Base-by-base conservation (phyloP, 2,888 invertebrate genomes). In the Caenorhabditis japonica region DNA sequence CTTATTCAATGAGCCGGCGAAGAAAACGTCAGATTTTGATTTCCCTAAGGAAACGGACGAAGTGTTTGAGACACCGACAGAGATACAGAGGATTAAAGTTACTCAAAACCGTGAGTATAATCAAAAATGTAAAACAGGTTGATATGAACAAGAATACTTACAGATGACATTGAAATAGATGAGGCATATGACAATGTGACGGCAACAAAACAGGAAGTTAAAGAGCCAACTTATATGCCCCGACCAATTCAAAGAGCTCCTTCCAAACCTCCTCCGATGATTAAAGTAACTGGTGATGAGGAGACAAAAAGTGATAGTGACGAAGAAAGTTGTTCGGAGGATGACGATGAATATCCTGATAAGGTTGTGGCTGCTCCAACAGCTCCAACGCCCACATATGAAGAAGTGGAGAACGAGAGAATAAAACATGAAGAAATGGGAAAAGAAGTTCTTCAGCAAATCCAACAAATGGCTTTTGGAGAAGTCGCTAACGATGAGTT, bases 271-370 rank as follows among this genome's bases (percentile, higher is more conserved):
- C 75, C 77, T 12, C 79, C 81, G 33, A 58, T 73, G 44, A 80
- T 77, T 19, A 76, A 61, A 36, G 52, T 79, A 19, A 69, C 69
- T 10, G 62, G 52, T 0, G 70, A 70, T 15, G 77, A 77, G 7
- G 76, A 73, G 15, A 34, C 66, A 30, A 60, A 79, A 44, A 74
- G 73, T 33, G 80, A 81, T 55, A 81, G 79, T 52, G 79, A 79
- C n/a, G 81, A 77, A 38, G 81, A 81, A 33, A 75, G 72, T 39
- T 68, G 61, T 34, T 72, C 73, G 23, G 85, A 86, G 41, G 86
- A 86, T 17, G 86, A 86, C 36, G 86, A 86, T 13, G 86, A 86
- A 52, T 87, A 86, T 66, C 84, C 84, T 10, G 86, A 85, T 74
- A 75, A 76, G 56, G 83, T 84, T 3, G 85, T 86, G 17, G 78